Evolutionary conservation across 2,113 vertebrate genomes (phyloP).

Genomic region (Uropsilus gracilis): DNA sequence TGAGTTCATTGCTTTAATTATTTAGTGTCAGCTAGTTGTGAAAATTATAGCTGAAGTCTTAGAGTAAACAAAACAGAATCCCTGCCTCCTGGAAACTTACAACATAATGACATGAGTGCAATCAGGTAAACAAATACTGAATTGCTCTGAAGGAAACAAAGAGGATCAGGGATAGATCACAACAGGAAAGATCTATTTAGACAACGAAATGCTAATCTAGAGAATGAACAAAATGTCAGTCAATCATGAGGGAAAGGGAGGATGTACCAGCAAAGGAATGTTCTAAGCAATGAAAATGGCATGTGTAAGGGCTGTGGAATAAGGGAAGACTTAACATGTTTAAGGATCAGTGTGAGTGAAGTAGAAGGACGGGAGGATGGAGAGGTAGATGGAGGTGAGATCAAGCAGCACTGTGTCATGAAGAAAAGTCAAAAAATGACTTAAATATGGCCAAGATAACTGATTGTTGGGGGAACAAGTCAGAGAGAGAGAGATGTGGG

Average conservation of each 20-base stretch:
- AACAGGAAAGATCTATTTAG: too few species aligned
- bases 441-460: background rate
- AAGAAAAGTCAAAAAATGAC: background rate
- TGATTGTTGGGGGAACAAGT: background rate
- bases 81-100: too few species aligned
- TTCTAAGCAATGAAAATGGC: background rate
- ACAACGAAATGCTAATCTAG: too few species aligned
- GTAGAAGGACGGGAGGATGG: too few species aligned
- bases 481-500: background rate
- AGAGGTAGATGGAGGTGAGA: too few species aligned
- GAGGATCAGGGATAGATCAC: too few species aligned
- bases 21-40: background rate
- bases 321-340: background rate
- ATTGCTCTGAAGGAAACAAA: background rate
- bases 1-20: background rate
- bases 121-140: background rate
- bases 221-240: background rate
- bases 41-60: background rate
- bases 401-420: background rate
- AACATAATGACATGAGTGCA: background rate
- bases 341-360: too few species aligned
- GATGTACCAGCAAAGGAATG: background rate
- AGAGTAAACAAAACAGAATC: too few species aligned
- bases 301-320: background rate
- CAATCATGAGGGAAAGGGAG: background rate